A percentile compares a stretch with the other conserved stretches of the same genome.
Conservation (phyloP, 2,888 invertebrate species). For the Prosopocoilus inquinatus region DNA sequence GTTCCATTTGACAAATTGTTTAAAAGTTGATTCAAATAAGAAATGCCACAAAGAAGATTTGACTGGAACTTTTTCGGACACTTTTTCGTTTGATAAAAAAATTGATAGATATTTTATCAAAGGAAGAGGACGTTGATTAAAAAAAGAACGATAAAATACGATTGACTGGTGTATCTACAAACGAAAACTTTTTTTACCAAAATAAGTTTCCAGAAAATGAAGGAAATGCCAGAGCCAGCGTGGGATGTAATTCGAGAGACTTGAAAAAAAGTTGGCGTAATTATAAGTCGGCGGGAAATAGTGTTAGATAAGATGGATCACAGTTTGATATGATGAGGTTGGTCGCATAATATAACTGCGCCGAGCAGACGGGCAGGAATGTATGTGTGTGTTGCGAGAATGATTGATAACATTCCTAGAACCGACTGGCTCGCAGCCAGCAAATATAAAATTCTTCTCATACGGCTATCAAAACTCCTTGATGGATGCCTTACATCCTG, state of each 20-base stretch:
- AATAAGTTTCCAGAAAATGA: too few species aligned
- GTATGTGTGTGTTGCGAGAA: conserved; percentile 30
- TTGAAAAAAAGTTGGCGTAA: conserved; percentile 1
- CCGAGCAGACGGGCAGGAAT: conserved; percentile 33
- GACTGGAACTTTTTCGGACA: too few species aligned
- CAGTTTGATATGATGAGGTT: conserved; percentile 47
- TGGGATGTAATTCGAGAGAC: background rate
- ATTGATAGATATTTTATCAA: too few species aligned
- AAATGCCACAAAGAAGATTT: too few species aligned
- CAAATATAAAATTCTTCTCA: conserved; percentile 13
- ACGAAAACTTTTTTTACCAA: too few species aligned
- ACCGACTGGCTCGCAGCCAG: conserved; percentile 3
- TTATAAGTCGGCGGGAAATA: conserved; percentile 3
- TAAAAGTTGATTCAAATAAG: too few species aligned
- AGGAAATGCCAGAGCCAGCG: background rate
- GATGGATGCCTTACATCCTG: conserved; percentile 11
- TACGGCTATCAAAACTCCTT: conserved; percentile 9
- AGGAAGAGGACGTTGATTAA: too few species aligned
- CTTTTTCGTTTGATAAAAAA: too few species aligned
- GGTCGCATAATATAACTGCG: conserved; percentile 38
- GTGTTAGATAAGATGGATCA: conserved; percentile 41
- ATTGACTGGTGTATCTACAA: too few species aligned
- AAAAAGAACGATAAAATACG: too few species aligned
- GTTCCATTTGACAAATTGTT: too few species aligned
- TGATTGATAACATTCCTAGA: conserved; percentile 38